A percentile compares a stretch with the other conserved stretches of the same genome.
These are phyloP conservation scores for Alentia gelatinosa DNA, from an alignment of 2,888 invertebrate genomes.

Conservation along the genomic window DNA sequence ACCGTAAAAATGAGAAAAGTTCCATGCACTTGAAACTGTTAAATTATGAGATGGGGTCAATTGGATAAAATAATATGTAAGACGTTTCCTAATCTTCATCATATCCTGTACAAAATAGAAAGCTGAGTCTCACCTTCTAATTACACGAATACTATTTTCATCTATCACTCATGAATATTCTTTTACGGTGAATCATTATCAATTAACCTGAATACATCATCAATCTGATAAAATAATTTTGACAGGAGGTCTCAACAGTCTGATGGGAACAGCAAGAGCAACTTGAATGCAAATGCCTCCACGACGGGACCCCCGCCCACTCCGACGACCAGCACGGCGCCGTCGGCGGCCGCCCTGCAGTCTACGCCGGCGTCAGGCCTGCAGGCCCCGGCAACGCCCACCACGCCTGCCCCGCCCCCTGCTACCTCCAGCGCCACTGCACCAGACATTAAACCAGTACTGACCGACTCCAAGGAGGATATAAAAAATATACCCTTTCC, in stretches of 20 bases:
- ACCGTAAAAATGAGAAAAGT: neutral
- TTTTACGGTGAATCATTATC: neutral
- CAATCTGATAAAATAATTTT: neutral
- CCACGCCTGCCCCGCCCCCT: conserved; percentile 15
- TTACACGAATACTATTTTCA: no score
- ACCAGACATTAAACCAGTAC: conserved; percentile 29
- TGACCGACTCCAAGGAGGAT: conserved; percentile 47
- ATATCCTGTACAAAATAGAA: no score
- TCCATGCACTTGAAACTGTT: no score
- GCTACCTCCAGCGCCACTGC: conserved; percentile 43
- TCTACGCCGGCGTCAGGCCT: conserved; percentile 48
- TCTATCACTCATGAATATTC: no score
- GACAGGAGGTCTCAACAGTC: conserved; percentile 39
- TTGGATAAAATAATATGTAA: no score
- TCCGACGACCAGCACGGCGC: conserved; percentile 60
- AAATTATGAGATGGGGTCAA: no score
- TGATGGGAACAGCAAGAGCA: conserved; percentile 37
- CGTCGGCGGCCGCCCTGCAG: conserved; percentile 61
- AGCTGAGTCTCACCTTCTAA: no score
- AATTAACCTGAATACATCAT: neutral
- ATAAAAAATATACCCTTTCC: conserved; percentile 48
- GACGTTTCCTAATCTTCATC: no score
- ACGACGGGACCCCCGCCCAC: conserved; percentile 61
- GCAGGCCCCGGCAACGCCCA: conserved; percentile 50
- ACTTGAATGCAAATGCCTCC: neutral